Evolutionary conservation across 2,888 invertebrate genomes (phyloP), one percentile per base, ranked within the genome.

Genomic region (Platycheirus rosarum): DNA sequence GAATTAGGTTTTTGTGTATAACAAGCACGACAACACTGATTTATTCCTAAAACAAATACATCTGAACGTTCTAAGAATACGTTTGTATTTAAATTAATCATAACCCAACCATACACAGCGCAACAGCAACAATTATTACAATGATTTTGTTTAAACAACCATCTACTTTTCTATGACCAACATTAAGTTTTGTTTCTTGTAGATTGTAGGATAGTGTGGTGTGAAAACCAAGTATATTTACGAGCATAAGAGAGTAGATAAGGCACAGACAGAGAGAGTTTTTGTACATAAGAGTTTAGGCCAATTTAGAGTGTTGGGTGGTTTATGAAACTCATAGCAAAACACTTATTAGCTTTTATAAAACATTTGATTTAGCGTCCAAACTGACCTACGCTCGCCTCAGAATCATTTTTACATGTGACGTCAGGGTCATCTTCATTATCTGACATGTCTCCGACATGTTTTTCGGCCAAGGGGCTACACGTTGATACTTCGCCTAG

Each of bases 401-500:
- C 87, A 84, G 85, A 86, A 84, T 87, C 89, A 86, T 87, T 88
- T 87, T 86, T 88, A 86, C 89, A 87, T 86, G 88, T 88, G 84
- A 88, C 87, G 86, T 90, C 90, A 85, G 88, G 87, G 84, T 87
- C 88, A 85, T 87, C 87, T 86, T 88, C 88, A 84, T 88, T 85
- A 84, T 86, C 86, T 48, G 86, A 86, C 66, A 85, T 78, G 85
- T 88, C 84, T 84, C 89, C 89, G 63, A 74, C 77, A 85, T 88
- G 87, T 88, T 89, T 90, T 85, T 89, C 88, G 87, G 88, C 88
- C 82, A 89, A 88, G 85, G 91, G 90, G 84, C 89, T 89, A 87
- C 89, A 88, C 84, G 90, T 89, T 85, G 91, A 90, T 86, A 90
- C 90, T 88, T 91, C 91, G 90, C 90, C 90, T 91, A 87, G 55